Evolutionary conservation across 1,140 invertebrate species (phyloP).

Genomic region (Cherax destructor): DNA sequence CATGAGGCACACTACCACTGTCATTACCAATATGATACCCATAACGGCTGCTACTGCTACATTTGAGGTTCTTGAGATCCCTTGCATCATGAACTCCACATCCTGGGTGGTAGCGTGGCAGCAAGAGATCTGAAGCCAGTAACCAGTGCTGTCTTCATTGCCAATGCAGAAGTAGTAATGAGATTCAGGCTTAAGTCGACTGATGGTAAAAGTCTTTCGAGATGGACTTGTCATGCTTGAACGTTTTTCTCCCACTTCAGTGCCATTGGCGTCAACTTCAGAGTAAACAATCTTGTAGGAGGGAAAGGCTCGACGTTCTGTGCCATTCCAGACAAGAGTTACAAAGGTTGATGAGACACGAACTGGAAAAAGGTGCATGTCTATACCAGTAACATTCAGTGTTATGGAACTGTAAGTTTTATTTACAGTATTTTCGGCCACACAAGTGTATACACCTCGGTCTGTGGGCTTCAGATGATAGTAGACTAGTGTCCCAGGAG

Average conservation of each 20-base stretch:
- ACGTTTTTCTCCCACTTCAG: slow-evolving; percentile 75
- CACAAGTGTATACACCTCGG: slow-evolving; percentile 73
- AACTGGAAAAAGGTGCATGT: slow-evolving; percentile 75
- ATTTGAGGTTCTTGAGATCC: slow-evolving; percentile 74
- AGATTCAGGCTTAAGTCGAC: slow-evolving; percentile 75
- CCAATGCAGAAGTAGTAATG: slow-evolving; percentile 77
- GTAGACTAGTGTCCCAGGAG: slow-evolving; percentile 74
- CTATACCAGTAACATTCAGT: slow-evolving; percentile 74
- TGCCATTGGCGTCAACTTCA: slow-evolving; percentile 64
- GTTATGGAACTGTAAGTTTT: slow-evolving; percentile 60
- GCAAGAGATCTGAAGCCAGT: slow-evolving; percentile 75
- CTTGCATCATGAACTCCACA: slow-evolving; percentile 73
- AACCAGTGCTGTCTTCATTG: slow-evolving; percentile 72
- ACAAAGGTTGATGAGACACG: slow-evolving; percentile 75
- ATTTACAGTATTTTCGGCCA: slow-evolving; percentile 73
- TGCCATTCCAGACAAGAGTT: slow-evolving; percentile 77
- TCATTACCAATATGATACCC: slow-evolving; percentile 73
- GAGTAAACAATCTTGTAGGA: slow-evolving; percentile 76
- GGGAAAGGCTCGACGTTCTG: slow-evolving; percentile 74
- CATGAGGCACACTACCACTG: slow-evolving; percentile 73
- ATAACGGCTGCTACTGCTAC: slow-evolving; percentile 74
- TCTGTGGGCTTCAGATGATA: slow-evolving; percentile 74
- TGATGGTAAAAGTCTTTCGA: slow-evolving; percentile 75
- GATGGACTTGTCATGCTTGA: slow-evolving; percentile 72
- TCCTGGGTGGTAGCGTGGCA: slow-evolving; percentile 73